phyloP scores from a whole-genome alignment of 2,888 invertebrate species.

The Tinea trinotella region DNA sequence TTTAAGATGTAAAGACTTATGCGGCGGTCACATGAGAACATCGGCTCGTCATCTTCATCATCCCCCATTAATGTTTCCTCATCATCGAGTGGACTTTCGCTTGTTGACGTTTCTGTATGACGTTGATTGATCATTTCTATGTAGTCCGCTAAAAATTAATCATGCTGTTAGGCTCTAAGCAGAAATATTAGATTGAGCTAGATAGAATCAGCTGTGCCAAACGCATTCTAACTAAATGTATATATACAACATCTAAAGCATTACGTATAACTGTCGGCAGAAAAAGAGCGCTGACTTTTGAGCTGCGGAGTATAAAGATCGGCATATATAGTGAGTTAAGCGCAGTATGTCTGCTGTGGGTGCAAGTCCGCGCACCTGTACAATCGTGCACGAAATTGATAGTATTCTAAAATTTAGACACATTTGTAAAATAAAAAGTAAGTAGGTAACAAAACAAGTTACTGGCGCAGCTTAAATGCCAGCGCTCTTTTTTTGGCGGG shows the following conservation, averaged over 20 bases:
- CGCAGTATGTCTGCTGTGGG: too few relatives aligned
- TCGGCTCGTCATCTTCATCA: slow-evolving; percentile 43
- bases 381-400: too few relatives aligned
- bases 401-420: too few relatives aligned
- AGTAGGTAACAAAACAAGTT: too few relatives aligned
- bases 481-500: too few relatives aligned
- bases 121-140: slow-evolving; percentile 33
- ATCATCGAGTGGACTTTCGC: slow-evolving; percentile 28
- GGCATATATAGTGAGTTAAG: too few relatives aligned
- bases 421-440: too few relatives aligned
- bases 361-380: too few relatives aligned
- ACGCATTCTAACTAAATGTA: slow-evolving; percentile 5
- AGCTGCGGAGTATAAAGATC: too few relatives aligned
- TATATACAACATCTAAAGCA: slow-evolving; percentile 11
- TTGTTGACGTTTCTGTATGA: slow-evolving; percentile 36
- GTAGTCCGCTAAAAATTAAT: slow-evolving; percentile 42
- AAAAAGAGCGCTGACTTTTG: too few relatives aligned
- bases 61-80: slow-evolving; percentile 43
- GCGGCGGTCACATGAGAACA: slow-evolving; percentile 80
- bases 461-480: too few relatives aligned
- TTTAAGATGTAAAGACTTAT: slow-evolving; percentile 79
- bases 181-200: slow-evolving; percentile 36
- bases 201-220: slow-evolving; percentile 7
- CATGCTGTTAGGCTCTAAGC: slow-evolving; percentile 53
- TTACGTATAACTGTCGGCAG: too few relatives aligned